Evolutionary conservation across 2,888 invertebrate genomes (phyloP).

Genomic region (Malthinus seriepunctatus): DNA sequence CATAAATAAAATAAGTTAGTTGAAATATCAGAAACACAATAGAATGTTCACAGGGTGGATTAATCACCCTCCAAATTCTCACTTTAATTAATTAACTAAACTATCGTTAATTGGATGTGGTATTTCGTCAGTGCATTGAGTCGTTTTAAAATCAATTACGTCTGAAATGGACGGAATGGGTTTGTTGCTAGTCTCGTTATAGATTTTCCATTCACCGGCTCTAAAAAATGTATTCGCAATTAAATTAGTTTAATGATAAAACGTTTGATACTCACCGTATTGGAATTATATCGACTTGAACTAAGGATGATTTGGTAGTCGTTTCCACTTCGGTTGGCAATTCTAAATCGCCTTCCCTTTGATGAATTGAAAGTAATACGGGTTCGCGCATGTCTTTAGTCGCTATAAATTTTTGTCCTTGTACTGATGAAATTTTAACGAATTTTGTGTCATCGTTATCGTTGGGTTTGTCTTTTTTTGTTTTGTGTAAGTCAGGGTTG

Average conservation of each 20-base stretch:
- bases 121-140: constrained; percentile 28
- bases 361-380: constrained; percentile 35
- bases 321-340: constrained; percentile 27
- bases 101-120: constrained; percentile 27
- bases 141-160: constrained; percentile 14
- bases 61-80: too few relatives aligned
- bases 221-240: constrained; percentile 23
- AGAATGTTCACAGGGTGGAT: background rate
- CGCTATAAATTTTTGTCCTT: constrained; percentile 29
- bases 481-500: background rate
- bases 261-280: constrained; percentile 28
- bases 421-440: constrained; percentile 40
- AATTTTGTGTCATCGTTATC: constrained; percentile 32
- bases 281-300: constrained; percentile 36
- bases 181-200: constrained; percentile 27
- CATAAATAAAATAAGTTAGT: background rate
- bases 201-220: constrained; percentile 31
- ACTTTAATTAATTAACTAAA: too few relatives aligned
- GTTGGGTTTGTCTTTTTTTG: background rate
- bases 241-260: background rate
- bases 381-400: constrained; percentile 30
- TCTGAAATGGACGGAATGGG: constrained; percentile 15
- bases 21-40: constrained; percentile 11
- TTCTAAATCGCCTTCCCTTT: constrained; percentile 35
- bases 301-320: constrained; percentile 20